Evolutionary conservation across 2,113 vertebrate genomes (phyloP).

Genomic region (Ailurus styani): DNA sequence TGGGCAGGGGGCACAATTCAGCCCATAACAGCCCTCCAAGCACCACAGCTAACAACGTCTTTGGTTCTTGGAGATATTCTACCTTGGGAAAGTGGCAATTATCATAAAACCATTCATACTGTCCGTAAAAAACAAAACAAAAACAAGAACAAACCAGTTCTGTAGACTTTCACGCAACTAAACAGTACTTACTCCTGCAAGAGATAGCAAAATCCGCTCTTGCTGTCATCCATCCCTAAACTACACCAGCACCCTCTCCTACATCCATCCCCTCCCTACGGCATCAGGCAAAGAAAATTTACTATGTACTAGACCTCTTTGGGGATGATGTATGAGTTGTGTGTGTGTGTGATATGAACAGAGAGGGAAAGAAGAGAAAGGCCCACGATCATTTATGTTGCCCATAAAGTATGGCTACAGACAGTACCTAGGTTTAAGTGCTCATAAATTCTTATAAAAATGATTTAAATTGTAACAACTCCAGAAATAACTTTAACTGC

Average conservation of each 20-base stretch:
- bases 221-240: not conserved
- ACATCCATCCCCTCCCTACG: not conserved
- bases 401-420: slow-evolving; percentile 57
- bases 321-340: slow-evolving; percentile 1
- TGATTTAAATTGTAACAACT: slow-evolving; percentile 53
- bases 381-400: slow-evolving; percentile 28
- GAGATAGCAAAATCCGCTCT: not conserved
- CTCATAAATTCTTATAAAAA: slow-evolving; percentile 64
- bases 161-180: not conserved
- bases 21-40: not conserved
- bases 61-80: not conserved
- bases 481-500: slow-evolving; percentile 55
- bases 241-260: not conserved
- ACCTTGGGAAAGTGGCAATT: not conserved
- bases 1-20: not conserved
- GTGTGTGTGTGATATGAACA: not conserved
- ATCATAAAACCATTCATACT: not conserved
- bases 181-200: not conserved
- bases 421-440: slow-evolving; percentile 52
- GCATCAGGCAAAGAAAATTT: slow-evolving; percentile 12
- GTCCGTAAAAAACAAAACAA: not conserved
- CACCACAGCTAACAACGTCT: not conserved
- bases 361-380: not conserved
- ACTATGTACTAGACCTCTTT: not conserved
- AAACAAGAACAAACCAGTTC: not conserved